Evolutionary conservation across 2,797 vertebrate species (phyloP).

Genomic region (Oreochromis grahami): DNA sequence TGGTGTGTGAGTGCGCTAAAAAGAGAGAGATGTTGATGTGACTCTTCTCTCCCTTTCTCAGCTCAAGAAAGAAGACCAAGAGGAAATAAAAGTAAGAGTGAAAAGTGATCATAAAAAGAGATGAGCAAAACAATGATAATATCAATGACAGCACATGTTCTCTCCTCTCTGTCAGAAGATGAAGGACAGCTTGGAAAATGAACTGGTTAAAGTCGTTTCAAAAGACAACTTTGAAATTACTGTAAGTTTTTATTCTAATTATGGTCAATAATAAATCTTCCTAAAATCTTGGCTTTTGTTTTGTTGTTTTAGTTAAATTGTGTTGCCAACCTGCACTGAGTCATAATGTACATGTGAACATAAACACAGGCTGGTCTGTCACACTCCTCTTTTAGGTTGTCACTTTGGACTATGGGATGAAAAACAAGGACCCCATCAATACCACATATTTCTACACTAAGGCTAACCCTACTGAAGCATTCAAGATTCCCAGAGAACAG

Average conservation of each 20-base stretch:
- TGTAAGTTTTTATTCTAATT: conserved; percentile 63
- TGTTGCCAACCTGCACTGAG: background rate
- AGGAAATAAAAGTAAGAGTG: background rate
- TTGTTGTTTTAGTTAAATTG: rapidly evolving
- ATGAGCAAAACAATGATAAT: background rate
- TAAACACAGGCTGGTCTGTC: background rate
- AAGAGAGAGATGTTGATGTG: no score
- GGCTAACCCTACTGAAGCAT: rapidly evolving
- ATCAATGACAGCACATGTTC: background rate
- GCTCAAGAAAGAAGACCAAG: background rate
- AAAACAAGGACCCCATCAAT: background rate
- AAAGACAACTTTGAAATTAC: conserved; percentile 64
- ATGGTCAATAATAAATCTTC: background rate
- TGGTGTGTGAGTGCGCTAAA: no score
- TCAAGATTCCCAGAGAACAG: background rate
- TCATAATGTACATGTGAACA: background rate
- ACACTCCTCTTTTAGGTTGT: background rate
- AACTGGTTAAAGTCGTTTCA: conserved; percentile 62
- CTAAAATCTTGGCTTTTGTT: background rate
- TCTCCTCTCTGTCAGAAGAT: background rate
- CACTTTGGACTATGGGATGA: background rate
- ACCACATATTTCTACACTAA: background rate
- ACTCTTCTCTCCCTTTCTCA: background rate
- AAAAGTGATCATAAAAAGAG: background rate
- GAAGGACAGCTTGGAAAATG: background rate